These are phyloP conservation scores for Clarias fuscus DNA, from an alignment of 2,797 vertebrate genomes.

Conservation along the genomic window DNA sequence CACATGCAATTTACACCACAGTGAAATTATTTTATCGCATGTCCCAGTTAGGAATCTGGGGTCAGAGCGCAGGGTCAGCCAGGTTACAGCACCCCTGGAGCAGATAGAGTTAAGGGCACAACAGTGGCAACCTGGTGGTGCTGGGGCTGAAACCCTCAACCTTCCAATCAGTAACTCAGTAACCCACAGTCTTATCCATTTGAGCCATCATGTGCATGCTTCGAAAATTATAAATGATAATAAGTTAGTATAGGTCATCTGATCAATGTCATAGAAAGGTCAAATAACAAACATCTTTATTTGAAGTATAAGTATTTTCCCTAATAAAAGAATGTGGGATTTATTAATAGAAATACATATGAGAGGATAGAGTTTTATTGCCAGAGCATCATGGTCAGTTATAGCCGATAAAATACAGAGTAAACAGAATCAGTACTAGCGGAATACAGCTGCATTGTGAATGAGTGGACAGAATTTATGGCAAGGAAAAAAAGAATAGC, in stretches of 20 bases:
- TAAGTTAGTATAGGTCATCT: neutral
- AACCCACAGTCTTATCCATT: too few species aligned
- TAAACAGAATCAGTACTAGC: slow-evolving; percentile 17
- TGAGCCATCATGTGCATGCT: neutral
- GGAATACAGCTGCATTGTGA: neutral
- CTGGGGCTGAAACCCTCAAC: too few species aligned
- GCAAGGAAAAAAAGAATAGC: neutral
- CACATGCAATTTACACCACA: too few species aligned
- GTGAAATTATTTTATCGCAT: too few species aligned
- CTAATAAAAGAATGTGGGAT: neutral
- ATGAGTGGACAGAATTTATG: slow-evolving; percentile 31
- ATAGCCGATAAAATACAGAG: slow-evolving; percentile 25
- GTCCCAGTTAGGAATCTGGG: too few species aligned
- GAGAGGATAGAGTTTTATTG: slow-evolving; percentile 16
- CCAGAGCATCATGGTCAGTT: slow-evolving; percentile 10
- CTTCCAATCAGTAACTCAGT: too few species aligned
- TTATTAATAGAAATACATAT: neutral
- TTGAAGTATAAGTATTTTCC: slow-evolving; percentile 9
- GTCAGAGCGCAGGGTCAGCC: too few species aligned
- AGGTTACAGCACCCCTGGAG: too few species aligned
- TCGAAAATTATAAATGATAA: neutral
- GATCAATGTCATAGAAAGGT: neutral
- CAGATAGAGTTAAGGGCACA: too few species aligned
- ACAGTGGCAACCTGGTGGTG: too few species aligned
- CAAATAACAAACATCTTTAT: neutral